phyloP scores from a whole-genome alignment of 2,113 vertebrate species.

The Uria aalge region DNA sequence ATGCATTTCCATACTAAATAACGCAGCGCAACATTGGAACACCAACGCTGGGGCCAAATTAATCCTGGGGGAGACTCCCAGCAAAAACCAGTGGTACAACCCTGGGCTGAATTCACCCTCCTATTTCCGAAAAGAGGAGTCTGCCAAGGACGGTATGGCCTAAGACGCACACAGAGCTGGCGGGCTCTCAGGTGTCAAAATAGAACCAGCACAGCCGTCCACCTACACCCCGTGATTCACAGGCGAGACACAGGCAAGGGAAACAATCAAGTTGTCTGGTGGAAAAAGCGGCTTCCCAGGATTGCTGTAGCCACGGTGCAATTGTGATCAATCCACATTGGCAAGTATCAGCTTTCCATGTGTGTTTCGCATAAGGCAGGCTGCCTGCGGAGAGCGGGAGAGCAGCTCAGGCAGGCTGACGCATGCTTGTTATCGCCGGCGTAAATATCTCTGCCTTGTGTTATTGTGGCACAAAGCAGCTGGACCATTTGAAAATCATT shows the following conservation, averaged over 20 bases:
- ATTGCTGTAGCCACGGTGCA: not conserved
- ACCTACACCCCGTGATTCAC: accelerated
- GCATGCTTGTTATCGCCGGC: slow-evolving; percentile 42
- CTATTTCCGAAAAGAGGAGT: not conserved
- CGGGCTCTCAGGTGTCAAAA: slow-evolving; percentile 13
- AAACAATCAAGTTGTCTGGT: not conserved
- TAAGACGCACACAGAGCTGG: not conserved
- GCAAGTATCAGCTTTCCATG: slow-evolving; percentile 40
- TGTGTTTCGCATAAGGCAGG: not conserved
- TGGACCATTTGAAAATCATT: slow-evolving; percentile 70
- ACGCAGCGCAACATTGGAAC: not conserved
- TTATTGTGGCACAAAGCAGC: slow-evolving; percentile 65
- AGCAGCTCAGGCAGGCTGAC: slow-evolving; percentile 9
- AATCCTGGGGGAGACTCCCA: not conserved
- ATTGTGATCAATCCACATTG: not conserved
- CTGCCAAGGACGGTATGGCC: not conserved
- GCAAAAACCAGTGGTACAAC: not conserved
- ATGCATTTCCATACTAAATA: not conserved
- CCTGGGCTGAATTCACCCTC: not conserved
- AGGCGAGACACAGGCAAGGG: not conserved
- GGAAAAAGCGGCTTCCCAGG: not conserved
- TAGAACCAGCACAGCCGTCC: not conserved
- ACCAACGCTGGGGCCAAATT: not conserved
- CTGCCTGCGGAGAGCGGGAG: not conserved
- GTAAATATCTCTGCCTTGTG: slow-evolving; percentile 61